phyloP scores from a whole-genome alignment of 2,113 vertebrate species.

The Tringa solitaria region DNA sequence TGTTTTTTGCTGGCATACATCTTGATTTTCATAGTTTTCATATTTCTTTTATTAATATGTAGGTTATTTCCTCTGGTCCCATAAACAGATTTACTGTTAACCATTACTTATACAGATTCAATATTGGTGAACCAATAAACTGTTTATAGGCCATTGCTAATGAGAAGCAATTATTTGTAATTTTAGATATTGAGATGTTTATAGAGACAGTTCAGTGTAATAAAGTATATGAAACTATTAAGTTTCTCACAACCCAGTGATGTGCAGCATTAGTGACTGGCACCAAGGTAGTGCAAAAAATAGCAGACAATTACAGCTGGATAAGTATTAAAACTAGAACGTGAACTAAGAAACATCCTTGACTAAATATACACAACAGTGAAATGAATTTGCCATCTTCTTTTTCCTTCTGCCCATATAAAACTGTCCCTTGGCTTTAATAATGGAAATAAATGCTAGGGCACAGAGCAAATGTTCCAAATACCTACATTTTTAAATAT shows the following conservation, averaged over 20 bases:
- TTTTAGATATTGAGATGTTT: conserved; percentile 29
- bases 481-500: not conserved
- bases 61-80: not conserved
- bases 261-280: not conserved
- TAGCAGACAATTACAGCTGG: not conserved
- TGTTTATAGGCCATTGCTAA: conserved; percentile 58
- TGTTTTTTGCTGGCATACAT: not conserved
- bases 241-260: not conserved
- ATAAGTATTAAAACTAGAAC: not conserved
- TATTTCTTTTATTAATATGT: not conserved
- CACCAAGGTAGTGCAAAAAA: not conserved
- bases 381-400: not conserved
- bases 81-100: not conserved
- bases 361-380: not conserved
- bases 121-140: conserved; percentile 52
- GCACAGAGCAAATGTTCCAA: not conserved
- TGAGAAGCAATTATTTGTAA: conserved; percentile 53
- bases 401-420: not conserved
- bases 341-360: not conserved
- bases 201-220: not conserved
- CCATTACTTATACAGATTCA: conserved; percentile 30
- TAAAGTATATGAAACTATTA: conserved; percentile 13
- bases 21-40: not conserved
- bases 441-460: not conserved
- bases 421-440: not conserved